These are phyloP conservation scores for Nymphicus hollandicus DNA, from an alignment of 2,113 vertebrate genomes.

Conservation along the genomic window DNA sequence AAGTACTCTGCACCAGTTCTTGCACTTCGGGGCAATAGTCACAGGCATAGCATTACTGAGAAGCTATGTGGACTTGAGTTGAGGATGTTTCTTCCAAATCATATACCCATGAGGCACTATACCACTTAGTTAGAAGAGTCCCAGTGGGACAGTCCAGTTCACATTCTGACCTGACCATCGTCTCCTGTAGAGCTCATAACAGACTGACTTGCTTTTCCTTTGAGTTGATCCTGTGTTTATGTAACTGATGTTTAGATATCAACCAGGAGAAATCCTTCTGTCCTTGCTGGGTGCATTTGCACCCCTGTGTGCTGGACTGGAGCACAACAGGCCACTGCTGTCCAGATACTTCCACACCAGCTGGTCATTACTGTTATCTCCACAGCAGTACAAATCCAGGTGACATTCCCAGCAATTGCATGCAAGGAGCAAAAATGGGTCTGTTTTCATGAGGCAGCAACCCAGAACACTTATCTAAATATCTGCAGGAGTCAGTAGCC, in stretches of 20 bases:
- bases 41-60: neutral
- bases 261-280: neutral
- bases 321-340: neutral
- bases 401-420: neutral
- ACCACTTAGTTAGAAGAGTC: neutral
- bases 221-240: neutral
- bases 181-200: neutral
- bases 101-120: neutral
- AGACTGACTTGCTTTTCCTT: neutral
- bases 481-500: neutral
- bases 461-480: neutral
- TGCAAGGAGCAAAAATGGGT: neutral
- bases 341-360: neutral
- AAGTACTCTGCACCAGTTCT: accelerated
- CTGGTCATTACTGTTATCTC: neutral
- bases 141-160: neutral
- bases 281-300: neutral
- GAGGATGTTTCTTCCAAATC: neutral
- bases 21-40: neutral
- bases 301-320: neutral
- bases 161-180: neutral
- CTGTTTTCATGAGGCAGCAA: neutral
- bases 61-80: neutral
- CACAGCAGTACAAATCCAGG: neutral
- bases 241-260: neutral